Conservation (phyloP, 2,888 invertebrate species). For the Xanthorhoe designata region DNA sequence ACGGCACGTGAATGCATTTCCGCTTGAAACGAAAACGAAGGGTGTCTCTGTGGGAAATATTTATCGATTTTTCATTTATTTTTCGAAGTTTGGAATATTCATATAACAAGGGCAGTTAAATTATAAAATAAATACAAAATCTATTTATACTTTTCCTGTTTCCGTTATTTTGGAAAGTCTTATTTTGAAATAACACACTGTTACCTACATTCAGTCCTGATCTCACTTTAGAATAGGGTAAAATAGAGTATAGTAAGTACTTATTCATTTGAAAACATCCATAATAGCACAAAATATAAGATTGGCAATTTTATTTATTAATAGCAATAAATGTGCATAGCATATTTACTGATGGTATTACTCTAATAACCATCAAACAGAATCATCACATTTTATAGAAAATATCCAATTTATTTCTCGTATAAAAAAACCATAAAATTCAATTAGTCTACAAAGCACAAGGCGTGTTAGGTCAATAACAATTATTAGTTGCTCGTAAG, state of each 20-base stretch:
- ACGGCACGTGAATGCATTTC: constrained; percentile 47
- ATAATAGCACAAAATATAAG: no score
- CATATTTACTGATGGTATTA: neutral
- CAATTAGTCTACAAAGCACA: constrained; percentile 3
- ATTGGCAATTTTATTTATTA: no score
- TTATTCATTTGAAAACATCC: no score
- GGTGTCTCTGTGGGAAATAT: constrained; percentile 68
- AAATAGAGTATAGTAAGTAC: no score
- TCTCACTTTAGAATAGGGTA: no score
- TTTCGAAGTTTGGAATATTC: constrained; percentile 2
- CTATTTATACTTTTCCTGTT: neutral
- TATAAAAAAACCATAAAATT: constrained; percentile 7
- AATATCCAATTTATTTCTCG: neutral
- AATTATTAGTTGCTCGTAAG: constrained; percentile 17
- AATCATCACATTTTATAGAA: constrained; percentile 1
- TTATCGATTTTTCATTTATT: constrained; percentile 60
- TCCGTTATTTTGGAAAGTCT: neutral
- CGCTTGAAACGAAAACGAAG: constrained; percentile 41
- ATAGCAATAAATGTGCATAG: no score
- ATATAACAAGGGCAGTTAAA: no score
- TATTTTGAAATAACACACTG: neutral
- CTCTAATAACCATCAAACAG: neutral
- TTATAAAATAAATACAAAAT: neutral
- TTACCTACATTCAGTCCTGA: no score
- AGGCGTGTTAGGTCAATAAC: constrained; percentile 15